Conservation (phyloP, 2,888 invertebrate species). For the Diachrysia chrysitis region DNA sequence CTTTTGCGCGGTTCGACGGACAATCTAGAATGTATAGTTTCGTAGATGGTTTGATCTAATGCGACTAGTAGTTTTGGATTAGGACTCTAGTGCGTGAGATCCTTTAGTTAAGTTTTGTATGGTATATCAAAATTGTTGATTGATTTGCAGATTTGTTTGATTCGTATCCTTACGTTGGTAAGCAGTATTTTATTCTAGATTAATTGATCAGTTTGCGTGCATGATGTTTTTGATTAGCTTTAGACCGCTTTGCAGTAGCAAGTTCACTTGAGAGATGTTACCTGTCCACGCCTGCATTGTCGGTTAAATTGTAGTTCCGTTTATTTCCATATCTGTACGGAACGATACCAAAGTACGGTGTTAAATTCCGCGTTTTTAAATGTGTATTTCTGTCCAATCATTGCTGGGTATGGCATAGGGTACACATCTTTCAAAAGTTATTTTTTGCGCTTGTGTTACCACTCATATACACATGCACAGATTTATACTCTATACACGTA, state of each 20-base stretch:
- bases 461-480: conserved; percentile 51
- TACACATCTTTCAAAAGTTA: conserved; percentile 85
- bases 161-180: conserved; percentile 40
- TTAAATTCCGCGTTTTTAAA: conserved; percentile 46
- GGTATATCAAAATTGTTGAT: conserved; percentile 23
- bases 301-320: conserved; percentile 58
- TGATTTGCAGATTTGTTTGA: conserved; percentile 36
- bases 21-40: background rate
- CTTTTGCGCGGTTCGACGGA: no score
- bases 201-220: conserved; percentile 65
- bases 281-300: conserved; percentile 81
- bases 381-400: conserved; percentile 76
- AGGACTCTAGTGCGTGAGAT: background rate
- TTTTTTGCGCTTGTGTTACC: conserved; percentile 59
- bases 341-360: conserved; percentile 28
- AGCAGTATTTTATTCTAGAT: conserved; percentile 49
- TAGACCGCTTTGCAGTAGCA: conserved; percentile 66
- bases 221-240: conserved; percentile 70
- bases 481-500: conserved; percentile 28
- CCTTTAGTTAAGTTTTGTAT: conserved; percentile 37
- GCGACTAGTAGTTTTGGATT: background rate
- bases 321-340: conserved; percentile 43
- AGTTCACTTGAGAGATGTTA: conserved; percentile 88
- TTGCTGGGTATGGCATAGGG: conserved; percentile 82
- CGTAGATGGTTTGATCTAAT: background rate